Evolutionary conservation across 2,888 invertebrate species (phyloP), one percentile per base, ranked within the genome.

Genomic region (Cylloceria caligata): DNA sequence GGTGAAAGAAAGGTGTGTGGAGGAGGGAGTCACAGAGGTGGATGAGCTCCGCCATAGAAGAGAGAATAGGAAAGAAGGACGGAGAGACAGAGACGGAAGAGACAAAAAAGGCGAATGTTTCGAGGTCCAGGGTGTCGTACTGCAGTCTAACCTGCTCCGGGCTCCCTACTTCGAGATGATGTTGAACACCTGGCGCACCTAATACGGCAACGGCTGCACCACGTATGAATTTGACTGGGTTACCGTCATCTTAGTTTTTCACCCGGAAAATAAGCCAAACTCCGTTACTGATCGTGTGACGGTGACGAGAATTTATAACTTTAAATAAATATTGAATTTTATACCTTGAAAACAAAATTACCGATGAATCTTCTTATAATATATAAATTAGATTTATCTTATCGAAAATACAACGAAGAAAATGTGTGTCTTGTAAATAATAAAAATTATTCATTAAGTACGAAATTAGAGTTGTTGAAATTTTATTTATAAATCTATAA

Each of bases 131-230:
- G 79, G 79, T 83, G 75, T 75, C 64, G 45, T 24, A 16, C 36
- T 36, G 6, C 27, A 19, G 24, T 45, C 34, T 39, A 47, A 64
- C 19, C 65, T 36, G n/a, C 42, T 55, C 27, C 45, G 57, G 11
- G 21, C 36, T 45, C 73, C 47, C 42, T 42, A 60, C 81, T 71
- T 45, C 27, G 72, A 60, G 83, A 83, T 80, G 80, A 76, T 80
- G 75, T 57, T 72, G 72, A 83, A 67, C 83, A 83, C 83, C 83
- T 83, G 83, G 83, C 83, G 64, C n/a, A n/a, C n/a, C 74, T 47
- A 45, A 45, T 30, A n/a, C n/a, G 57, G 78, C 68, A 55, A 72
- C 83, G 76, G 83, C 80, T 83, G 83, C 39, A 42, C 16, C 27
- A 52, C 68, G 62, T 76, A 80, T 83, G 76, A 83, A 83, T 83